phyloP scores from a whole-genome alignment of 2,888 invertebrate species.

The Cryptocephalus primarius region DNA sequence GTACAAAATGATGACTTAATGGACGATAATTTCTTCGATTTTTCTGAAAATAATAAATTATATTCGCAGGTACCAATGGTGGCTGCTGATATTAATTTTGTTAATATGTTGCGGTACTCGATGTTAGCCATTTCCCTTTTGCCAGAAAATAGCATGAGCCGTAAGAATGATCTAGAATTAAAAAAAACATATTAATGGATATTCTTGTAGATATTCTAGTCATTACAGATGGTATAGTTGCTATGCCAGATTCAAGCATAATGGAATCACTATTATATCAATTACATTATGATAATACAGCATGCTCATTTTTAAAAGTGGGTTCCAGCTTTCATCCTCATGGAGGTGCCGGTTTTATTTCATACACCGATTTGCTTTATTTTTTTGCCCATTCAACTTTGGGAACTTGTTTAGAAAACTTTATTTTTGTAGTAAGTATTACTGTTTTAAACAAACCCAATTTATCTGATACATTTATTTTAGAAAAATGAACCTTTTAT shows the following conservation, averaged over 20 bases:
- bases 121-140: constrained; percentile 62
- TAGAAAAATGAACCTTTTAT: constrained; percentile 27
- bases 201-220: constrained; percentile 53
- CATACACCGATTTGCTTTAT: constrained; percentile 62
- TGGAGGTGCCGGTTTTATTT: constrained; percentile 55
- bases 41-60: constrained; percentile 34
- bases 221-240: constrained; percentile 64
- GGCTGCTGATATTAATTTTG: constrained; percentile 57
- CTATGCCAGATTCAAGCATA: constrained; percentile 58
- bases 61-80: constrained; percentile 45
- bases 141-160: constrained; percentile 64
- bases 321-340: constrained; percentile 56
- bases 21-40: constrained; percentile 43
- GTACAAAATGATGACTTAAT: constrained; percentile 41
- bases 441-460: not conserved
- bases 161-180: constrained; percentile 36
- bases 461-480: constrained; percentile 9
- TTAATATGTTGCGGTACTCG: constrained; percentile 67
- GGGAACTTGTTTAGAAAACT: constrained; percentile 54
- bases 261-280: constrained; percentile 63
- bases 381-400: constrained; percentile 66
- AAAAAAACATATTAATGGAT: not conserved
- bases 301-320: constrained; percentile 66
- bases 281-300: constrained; percentile 58
- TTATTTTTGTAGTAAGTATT: constrained; percentile 40